phyloP scores from a whole-genome alignment of 2,797 vertebrate genomes.

The Anableps anableps region DNA sequence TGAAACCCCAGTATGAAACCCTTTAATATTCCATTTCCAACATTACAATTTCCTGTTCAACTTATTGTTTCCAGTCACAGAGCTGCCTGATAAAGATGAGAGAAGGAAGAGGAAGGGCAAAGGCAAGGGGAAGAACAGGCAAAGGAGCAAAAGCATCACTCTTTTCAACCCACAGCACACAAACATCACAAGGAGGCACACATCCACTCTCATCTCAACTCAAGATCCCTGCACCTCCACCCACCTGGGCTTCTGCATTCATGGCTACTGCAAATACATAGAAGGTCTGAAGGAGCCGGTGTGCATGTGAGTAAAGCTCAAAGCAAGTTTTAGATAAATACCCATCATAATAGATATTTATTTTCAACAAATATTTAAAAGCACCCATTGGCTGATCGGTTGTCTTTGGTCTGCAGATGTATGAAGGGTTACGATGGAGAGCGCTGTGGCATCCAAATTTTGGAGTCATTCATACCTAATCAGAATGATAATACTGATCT shows the following conservation, averaged over 20 bases:
- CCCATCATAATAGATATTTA: background rate
- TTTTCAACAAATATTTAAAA: background rate
- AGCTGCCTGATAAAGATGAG: slow-evolving; percentile 32
- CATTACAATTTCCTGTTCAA: background rate
- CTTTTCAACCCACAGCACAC: slow-evolving; percentile 51
- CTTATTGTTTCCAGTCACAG: slow-evolving; percentile 53
- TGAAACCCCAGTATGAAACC: background rate
- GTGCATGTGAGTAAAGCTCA: slow-evolving; percentile 77
- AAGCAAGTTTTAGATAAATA: background rate
- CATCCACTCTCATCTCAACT: slow-evolving; percentile 39
- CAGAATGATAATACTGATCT: slow-evolving; percentile 41
- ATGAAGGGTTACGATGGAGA: slow-evolving; percentile 79
- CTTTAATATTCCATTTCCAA: background rate
- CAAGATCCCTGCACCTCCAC: slow-evolving; percentile 79
- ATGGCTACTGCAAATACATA: slow-evolving; percentile 80
- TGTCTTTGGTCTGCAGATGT: slow-evolving; percentile 68
- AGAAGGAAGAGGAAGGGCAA: slow-evolving; percentile 60
- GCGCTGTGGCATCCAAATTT: slow-evolving; percentile 79
- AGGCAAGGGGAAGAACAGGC: slow-evolving; percentile 59
- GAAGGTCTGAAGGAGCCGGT: slow-evolving; percentile 79
- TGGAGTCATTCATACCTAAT: slow-evolving; percentile 32
- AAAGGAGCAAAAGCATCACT: slow-evolving; percentile 59
- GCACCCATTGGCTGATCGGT: background rate
- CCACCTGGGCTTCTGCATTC: slow-evolving; percentile 81
- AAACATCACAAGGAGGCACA: slow-evolving; percentile 36